Evolutionary conservation across 2,888 invertebrate genomes (phyloP).

Genomic region (Melanophora roralis): DNA sequence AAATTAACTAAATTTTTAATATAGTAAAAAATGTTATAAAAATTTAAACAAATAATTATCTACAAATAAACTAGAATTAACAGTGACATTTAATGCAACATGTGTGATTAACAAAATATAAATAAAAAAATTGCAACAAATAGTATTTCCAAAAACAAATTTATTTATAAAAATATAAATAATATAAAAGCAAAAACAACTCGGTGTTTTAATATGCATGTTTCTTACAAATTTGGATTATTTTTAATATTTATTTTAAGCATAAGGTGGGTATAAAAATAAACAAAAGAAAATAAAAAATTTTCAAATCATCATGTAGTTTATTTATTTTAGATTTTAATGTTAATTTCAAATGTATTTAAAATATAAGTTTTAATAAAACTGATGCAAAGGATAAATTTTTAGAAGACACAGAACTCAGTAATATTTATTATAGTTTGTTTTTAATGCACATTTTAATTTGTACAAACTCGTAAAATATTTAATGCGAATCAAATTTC

Average conservation of each 20-base stretch:
- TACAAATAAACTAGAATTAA: neutral
- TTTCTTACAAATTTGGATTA: conserved; percentile 75
- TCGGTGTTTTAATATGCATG: conserved; percentile 67
- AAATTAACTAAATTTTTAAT: neutral
- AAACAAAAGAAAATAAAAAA: neutral
- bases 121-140: conserved; percentile 21
- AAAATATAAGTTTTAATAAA: too few relatives aligned
- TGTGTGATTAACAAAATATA: conserved; percentile 11
- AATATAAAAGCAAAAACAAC: conserved; percentile 17
- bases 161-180: neutral
- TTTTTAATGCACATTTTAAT: too few relatives aligned
- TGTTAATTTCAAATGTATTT: too few relatives aligned
- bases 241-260: conserved; percentile 74
- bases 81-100: neutral
- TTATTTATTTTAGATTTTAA: too few relatives aligned
- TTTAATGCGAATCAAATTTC: too few relatives aligned
- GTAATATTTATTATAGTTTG: too few relatives aligned
- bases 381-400: too few relatives aligned
- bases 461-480: too few relatives aligned
- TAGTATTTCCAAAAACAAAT: conserved; percentile 48
- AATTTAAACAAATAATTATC: neutral
- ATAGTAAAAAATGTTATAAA: neutral
- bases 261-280: conserved; percentile 68
- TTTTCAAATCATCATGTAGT: too few relatives aligned
- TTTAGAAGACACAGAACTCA: too few relatives aligned